These are phyloP conservation scores for Nerophis ophidion DNA, from an alignment of 2,113 vertebrate genomes.

Conservation along the genomic window DNA sequence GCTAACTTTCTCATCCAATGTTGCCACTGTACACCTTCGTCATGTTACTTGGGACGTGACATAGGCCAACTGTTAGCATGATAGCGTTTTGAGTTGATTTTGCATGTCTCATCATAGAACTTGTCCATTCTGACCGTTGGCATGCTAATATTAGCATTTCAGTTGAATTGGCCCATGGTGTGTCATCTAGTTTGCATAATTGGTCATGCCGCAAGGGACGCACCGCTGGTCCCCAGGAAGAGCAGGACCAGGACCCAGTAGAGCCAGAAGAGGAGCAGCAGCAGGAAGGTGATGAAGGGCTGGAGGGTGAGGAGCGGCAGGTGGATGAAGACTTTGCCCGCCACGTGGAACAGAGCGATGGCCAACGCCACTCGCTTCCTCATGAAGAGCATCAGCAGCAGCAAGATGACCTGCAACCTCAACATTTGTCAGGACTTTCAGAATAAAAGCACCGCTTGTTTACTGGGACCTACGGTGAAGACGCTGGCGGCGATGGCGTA, in stretches of 20 bases:
- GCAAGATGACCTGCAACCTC: constrained; percentile 77
- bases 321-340: constrained; percentile 95
- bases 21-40: too few relatives aligned
- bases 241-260: constrained; percentile 94
- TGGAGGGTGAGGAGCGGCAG: constrained; percentile 91
- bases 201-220: not conserved
- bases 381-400: constrained; percentile 94
- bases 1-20: too few relatives aligned
- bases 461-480: constrained; percentile 79
- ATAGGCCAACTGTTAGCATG: too few relatives aligned
- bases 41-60: too few relatives aligned
- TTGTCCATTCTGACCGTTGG: too few relatives aligned
- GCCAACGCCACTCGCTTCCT: constrained; percentile 92
- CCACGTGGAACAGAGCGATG: constrained; percentile 94
- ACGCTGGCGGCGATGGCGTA: constrained; percentile 88
- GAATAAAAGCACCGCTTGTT: not conserved
- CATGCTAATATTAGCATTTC: too few relatives aligned
- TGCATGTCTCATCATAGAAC: too few relatives aligned
- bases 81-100: too few relatives aligned
- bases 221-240: constrained; percentile 92
- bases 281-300: constrained; percentile 92
- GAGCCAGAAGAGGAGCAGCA: constrained; percentile 87
- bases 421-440: not conserved
- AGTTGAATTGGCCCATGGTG: too few relatives aligned
- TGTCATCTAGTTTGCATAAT: too few relatives aligned